Evolutionary conservation across 1,140 invertebrate species (phyloP).

Genomic region (Drosophila parvula): DNA sequence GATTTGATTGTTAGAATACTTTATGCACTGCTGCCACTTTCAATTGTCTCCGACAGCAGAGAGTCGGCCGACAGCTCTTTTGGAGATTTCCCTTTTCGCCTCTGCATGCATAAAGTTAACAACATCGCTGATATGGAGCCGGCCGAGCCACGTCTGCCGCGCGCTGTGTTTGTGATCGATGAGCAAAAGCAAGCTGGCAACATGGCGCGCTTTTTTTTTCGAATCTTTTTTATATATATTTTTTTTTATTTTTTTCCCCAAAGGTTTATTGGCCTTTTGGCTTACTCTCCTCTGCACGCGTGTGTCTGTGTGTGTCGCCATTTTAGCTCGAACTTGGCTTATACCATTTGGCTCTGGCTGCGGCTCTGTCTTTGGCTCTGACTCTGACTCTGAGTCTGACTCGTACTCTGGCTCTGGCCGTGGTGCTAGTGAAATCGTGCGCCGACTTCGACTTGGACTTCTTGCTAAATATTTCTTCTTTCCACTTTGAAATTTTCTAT

Average conservation of each 20-base stretch:
- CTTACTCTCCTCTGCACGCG: constrained; percentile 53
- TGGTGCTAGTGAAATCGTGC: constrained; percentile 75
- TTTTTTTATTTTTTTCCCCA: constrained; percentile 19
- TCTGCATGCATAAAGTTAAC: constrained; percentile 33
- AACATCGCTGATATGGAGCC: constrained; percentile 7
- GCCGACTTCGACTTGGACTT: constrained; percentile 55
- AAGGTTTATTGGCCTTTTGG: constrained; percentile 81
- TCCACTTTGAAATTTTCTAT: constrained; percentile 72
- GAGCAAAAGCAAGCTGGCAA: constrained; percentile 55
- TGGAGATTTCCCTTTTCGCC: constrained; percentile 69
- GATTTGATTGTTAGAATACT: constrained; percentile 64
- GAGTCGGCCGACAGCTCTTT: constrained; percentile 5
- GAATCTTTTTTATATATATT: neutral
- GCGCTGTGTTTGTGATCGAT: constrained; percentile 63
- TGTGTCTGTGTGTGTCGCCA: constrained; percentile 56
- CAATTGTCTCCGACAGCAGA: constrained; percentile 60
- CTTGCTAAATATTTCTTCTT: constrained; percentile 75
- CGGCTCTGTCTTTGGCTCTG: constrained; percentile 18
- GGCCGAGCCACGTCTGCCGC: constrained; percentile 13
- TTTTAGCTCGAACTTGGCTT: constrained; percentile 66
- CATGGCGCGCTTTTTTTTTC: constrained; percentile 60
- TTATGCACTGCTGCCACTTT: constrained; percentile 60
- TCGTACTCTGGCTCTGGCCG: constrained; percentile 37
- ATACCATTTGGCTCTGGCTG: constrained; percentile 37
- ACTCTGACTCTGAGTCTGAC: constrained; percentile 23